Evolutionary conservation across 2,888 invertebrate genomes (phyloP), one percentile per base, ranked within the genome.

Genomic region (Cyclophora punctaria): DNA sequence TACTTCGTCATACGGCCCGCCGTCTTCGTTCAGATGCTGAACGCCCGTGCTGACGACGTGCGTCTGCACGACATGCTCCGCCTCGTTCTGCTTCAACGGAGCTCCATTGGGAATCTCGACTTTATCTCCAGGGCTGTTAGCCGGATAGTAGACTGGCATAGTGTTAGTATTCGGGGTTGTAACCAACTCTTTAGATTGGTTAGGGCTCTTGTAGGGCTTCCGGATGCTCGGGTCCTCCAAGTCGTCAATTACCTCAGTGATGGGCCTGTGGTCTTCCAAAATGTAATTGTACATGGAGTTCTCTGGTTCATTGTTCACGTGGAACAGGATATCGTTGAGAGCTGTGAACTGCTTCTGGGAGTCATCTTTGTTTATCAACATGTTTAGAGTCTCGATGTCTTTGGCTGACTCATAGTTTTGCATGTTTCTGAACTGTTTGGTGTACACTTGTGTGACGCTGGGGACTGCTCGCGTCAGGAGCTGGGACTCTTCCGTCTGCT

Each of bases 271-370:
- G 52, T 85, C 86, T 66, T 77, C 78, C 3, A 63, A 47, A 35
- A 53, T 51, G 44, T 66, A 63, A 43, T 66, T 75, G 2, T 87
- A 83, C 20, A 83, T 72, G 2, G 86, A 83, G 1, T 70, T 71
- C 37, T 81, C 69, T 4, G 78, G 54, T 7, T 59, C 66, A 35
- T 70, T 66, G 53, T 68, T 68, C 0, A 60, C 62, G 45, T 72
- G 64, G 7, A 69, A 54, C 7, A 90, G 61, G n/a, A 91, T 63
- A 45, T 84, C 80, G 51, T 89, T 86, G 7, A 91, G 70, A 50
- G 89, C 86, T 48, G 84, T 71, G 5, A 90, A 62, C 58, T 91
- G 91, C 41, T 83, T 80, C 41, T 77, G 78, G 0, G 90, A 89
- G 6, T 20, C 20, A 2, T 76, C 73, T 64, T 90, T 89, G 2